Evolutionary conservation across 1,140 invertebrate species (phyloP).

Genomic region (Diabrotica virgifera): DNA sequence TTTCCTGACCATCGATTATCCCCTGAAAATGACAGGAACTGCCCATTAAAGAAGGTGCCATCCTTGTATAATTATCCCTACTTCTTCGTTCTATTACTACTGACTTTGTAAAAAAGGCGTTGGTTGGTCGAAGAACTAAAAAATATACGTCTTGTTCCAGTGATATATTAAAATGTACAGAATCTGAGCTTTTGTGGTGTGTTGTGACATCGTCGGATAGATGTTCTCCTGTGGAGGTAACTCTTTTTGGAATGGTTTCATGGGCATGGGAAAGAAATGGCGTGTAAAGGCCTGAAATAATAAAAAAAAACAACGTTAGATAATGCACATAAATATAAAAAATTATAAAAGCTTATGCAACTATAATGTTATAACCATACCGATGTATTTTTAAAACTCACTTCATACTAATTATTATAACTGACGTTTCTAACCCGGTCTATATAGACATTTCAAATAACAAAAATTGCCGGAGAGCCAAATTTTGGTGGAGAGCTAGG

Average conservation of each 20-base stretch:
- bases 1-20: constrained; percentile 61
- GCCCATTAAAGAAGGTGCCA: constrained; percentile 49
- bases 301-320: background rate
- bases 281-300: constrained; percentile 36
- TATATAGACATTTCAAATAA: too few species aligned
- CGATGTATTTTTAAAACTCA: too few species aligned
- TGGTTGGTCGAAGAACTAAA: constrained; percentile 56
- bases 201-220: constrained; percentile 57
- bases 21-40: constrained; percentile 75
- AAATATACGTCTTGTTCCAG: constrained; percentile 56
- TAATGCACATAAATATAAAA: too few species aligned
- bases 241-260: constrained; percentile 57
- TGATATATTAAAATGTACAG: constrained; percentile 56
- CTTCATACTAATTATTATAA: too few species aligned
- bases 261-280: constrained; percentile 46
- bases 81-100: constrained; percentile 69
- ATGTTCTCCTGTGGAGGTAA: constrained; percentile 54
- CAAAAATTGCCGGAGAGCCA: too few species aligned
- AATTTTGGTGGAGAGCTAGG: too few species aligned
- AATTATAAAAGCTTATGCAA: too few species aligned
- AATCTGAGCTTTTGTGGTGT: constrained; percentile 43
- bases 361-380: too few species aligned
- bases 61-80: constrained; percentile 54
- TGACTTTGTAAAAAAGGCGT: constrained; percentile 64
- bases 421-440: too few species aligned